Evolutionary conservation across 53 echinoderm and acorn worm species (phyloP).

Genomic region (Paracentrotus lividus): DNA sequence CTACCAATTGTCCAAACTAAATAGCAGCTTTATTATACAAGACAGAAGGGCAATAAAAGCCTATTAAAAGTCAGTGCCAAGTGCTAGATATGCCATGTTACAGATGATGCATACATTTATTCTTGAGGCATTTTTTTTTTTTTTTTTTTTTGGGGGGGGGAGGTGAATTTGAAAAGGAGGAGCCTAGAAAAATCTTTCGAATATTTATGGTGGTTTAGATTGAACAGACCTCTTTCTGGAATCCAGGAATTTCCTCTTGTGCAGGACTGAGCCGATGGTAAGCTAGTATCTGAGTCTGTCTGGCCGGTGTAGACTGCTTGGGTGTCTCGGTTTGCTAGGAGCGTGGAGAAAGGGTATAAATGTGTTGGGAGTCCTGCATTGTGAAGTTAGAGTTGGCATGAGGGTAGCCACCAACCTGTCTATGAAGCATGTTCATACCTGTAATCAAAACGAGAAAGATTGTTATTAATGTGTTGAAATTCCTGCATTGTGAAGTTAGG

Average conservation of each 20-base stretch:
- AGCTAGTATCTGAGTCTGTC: slow-evolving; percentile 91
- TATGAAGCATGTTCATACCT: slow-evolving; percentile 72
- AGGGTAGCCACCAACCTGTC: slow-evolving; percentile 63
- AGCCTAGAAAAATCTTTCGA: too few relatives aligned
- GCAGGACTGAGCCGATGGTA: slow-evolving; percentile 87
- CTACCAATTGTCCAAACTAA: too few relatives aligned
- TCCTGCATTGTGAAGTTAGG: slow-evolving; percentile 56
- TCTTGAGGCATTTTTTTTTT: too few relatives aligned
- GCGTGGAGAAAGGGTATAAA: slow-evolving; percentile 93
- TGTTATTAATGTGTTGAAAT: slow-evolving; percentile 73
- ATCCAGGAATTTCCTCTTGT: slow-evolving; percentile 88
- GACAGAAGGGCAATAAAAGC: too few relatives aligned
- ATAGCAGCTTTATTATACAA: too few relatives aligned
- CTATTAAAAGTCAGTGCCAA: too few relatives aligned
- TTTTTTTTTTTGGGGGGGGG: too few relatives aligned
- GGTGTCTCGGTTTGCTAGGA: slow-evolving; percentile 93
- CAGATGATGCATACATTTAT: too few relatives aligned
- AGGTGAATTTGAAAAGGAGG: too few relatives aligned
- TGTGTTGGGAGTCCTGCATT: slow-evolving; percentile 69
- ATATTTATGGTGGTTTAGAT: too few relatives aligned
- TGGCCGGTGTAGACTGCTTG: slow-evolving; percentile 94
- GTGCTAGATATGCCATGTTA: too few relatives aligned
- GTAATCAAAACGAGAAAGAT: neutral
- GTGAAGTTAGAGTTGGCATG: slow-evolving; percentile 19
- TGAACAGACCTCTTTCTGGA: slow-evolving; percentile 88